Evolutionary conservation across 2,113 vertebrate species (phyloP), one percentile per base, ranked within the genome.

Genomic region (Tricholaema leucomelas): DNA sequence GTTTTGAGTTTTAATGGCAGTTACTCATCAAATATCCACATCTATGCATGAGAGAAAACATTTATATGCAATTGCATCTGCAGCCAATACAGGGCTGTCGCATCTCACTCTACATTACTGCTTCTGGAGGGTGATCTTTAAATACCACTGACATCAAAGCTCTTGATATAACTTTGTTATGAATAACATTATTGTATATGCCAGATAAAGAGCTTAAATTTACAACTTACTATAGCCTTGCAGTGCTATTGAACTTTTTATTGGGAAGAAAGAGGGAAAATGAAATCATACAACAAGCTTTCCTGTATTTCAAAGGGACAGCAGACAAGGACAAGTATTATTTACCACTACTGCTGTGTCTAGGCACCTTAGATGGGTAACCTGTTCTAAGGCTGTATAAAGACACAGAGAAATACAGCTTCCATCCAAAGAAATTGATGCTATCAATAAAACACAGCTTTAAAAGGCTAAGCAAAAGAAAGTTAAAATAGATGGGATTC

Each of bases 51-150:
- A 50, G 55, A 95, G 93, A 83, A 97, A 97, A 95, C 82, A 91
- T 95, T 96, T 94, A 91, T 93, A 56, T 75, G 52, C 46, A 92
- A 72, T 96, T 95, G 61, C 35, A 70, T 92, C 87, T 97, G 60
- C 78, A 90, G 87, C 48, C 58, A 79, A 31, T 56, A 35, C 23
- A 93, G 64, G 54, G 56, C 16, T 88, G 30, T 83, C 94, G 33
- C 63, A 86, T 58, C 90, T 94, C 59, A 86, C 91, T 94, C 72
- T 92, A 55, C 10, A 54, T 86, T 93, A 86, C 55, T 91, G 63
- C 52, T 96, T 95, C 81, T 91, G 82, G 95, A 93, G 40, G 96
- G 83, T 65, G 58, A 81, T 95, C 42, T 88, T 97, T 96, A 97
- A 97, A 87, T 94, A 95, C 83, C 48, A 81, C 35, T 85, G 61